A percentile compares a stretch with the other conserved stretches of the same genome.
These are phyloP conservation scores for Lagocephalus sceleratus DNA, from an alignment of 2,797 vertebrate genomes.

Conservation along the genomic window DNA sequence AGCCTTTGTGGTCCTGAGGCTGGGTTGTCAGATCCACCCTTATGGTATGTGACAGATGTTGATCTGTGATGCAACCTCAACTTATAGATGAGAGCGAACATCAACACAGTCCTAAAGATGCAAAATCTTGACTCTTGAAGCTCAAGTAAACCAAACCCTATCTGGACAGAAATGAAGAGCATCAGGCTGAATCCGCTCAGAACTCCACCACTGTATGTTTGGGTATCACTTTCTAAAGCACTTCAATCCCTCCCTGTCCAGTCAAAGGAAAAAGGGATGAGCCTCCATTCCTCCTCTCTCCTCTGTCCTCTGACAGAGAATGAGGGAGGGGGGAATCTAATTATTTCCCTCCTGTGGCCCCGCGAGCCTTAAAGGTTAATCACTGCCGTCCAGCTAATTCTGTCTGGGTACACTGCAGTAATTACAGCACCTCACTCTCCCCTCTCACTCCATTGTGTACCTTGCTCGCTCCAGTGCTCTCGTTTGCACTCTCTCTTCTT, in stretches of 20 bases:
- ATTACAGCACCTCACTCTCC: slow-evolving; percentile 59
- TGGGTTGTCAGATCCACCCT: no score
- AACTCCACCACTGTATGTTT: slow-evolving; percentile 16
- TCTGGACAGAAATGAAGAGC: not conserved
- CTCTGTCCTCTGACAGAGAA: slow-evolving; percentile 43
- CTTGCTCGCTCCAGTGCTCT: slow-evolving; percentile 17
- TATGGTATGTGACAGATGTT: no score
- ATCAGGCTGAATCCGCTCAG: not conserved
- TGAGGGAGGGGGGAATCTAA: slow-evolving; percentile 56
- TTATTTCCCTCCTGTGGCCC: slow-evolving; percentile 73
- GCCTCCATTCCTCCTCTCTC: slow-evolving; percentile 25
- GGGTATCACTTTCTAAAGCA: slow-evolving; percentile 39
- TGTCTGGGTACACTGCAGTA: slow-evolving; percentile 66
- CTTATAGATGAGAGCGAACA: no score
- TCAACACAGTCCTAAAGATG: no score
- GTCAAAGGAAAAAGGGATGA: slow-evolving; percentile 60
- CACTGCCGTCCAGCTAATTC: slow-evolving; percentile 72
- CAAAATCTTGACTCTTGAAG: no score
- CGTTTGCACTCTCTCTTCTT: slow-evolving; percentile 13
- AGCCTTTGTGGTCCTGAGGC: no score
- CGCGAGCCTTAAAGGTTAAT: slow-evolving; percentile 78
- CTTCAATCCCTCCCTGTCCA: slow-evolving; percentile 38
- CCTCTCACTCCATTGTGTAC: slow-evolving; percentile 30
- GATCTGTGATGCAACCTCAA: no score
- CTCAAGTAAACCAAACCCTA: no score